Evolutionary conservation across 2,888 invertebrate genomes (phyloP), one percentile per base, ranked within the genome.

Genomic region (Chloroclystis v-ata): DNA sequence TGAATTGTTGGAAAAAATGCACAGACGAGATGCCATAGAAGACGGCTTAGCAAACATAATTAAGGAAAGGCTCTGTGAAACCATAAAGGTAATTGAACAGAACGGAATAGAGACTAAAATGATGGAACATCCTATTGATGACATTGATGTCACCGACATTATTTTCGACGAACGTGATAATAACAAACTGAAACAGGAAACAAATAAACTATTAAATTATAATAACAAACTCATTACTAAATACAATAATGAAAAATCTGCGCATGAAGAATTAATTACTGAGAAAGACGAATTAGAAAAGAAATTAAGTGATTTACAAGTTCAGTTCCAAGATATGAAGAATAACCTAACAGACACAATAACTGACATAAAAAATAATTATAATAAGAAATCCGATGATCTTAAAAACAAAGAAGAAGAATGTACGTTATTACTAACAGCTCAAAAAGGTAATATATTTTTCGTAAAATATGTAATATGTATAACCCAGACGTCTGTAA

Each of bases 371-470:
- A 43, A 42, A 42, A 60, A 60, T 45, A 39, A 26, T 8, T 42
- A 41, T 26, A 54, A 60, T 38, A 40, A 46, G 9, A 43, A 30
- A 4, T 10, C 29, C 11, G 30, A 39, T 37, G 24, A 45, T 10
- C 41, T 65, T 1, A 57, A 45, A 3, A 47, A 45, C 40, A 63
- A 62, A 42, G 55, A 63, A 35, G 41, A 54, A 12, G 60, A 63
- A 41, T 56, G 67, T 7, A 59, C 61, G 30, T 50, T 43, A 37
- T 47, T 76, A 37, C 60, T 67, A 56, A 53, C 53, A 7, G 59
- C 67, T 30, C 61, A 56, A 40, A 58, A 69, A 56, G 62, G 76
- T 75, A 65, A 20, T 20, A 4, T 20, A 20, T 20, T 20, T 20
- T n/a, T n/a, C n/a, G n/a, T n/a, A n/a, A n/a, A n/a, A n/a, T n/a